A percentile compares a stretch with the other conserved stretches of the same genome.
Evolutionary conservation across 2,797 vertebrate genomes (phyloP).

Genomic region (Natrix natrix): DNA sequence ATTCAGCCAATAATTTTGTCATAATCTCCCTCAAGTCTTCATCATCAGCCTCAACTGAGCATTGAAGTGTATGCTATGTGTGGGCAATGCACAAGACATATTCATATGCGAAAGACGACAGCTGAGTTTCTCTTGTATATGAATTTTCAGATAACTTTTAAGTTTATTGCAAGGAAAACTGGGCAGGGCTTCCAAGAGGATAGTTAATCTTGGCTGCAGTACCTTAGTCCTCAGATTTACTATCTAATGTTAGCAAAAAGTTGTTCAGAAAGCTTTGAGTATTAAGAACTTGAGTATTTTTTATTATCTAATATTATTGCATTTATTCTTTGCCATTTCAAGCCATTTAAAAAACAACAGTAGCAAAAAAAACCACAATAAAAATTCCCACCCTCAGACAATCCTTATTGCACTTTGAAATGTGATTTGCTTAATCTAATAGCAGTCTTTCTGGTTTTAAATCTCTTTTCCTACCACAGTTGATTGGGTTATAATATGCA

Average conservation of each 20-base stretch:
- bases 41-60: too few relatives aligned
- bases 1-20: too few relatives aligned
- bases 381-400: neutral
- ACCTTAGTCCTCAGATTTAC: conserved; percentile 26
- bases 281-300: conserved; percentile 29
- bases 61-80: conserved; percentile 57
- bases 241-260: conserved; percentile 35
- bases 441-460: conserved; percentile 44
- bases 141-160: conserved; percentile 30
- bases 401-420: conserved; percentile 48
- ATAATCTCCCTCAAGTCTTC: too few relatives aligned
- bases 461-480: conserved; percentile 36
- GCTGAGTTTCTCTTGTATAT: conserved; percentile 12
- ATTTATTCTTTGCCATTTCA: conserved; percentile 26
- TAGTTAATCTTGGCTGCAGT: neutral
- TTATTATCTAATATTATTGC: conserved; percentile 34
- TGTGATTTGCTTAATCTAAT: conserved; percentile 54
- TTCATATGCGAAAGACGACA: conserved; percentile 28
- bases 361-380: neutral
- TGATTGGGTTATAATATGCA: conserved; percentile 53
- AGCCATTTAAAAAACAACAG: conserved; percentile 16
- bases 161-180: neutral
- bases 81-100: conserved; percentile 19
- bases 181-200: conserved; percentile 24
- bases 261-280: conserved; percentile 40